Base-by-base conservation (phyloP, 2,888 invertebrate genomes). In the Watsonalla cultraria region DNA sequence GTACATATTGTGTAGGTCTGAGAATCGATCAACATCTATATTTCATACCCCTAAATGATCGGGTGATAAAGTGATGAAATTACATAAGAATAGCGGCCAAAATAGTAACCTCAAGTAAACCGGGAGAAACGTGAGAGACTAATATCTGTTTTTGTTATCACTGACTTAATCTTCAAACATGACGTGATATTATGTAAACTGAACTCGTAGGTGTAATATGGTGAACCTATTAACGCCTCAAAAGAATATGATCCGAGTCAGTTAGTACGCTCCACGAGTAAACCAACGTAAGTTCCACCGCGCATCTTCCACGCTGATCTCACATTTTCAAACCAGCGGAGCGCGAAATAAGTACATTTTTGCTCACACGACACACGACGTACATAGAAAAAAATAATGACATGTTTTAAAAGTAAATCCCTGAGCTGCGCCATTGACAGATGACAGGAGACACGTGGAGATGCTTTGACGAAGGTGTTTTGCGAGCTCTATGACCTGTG, bases 311-410 rank as follows among this genome's bases (percentile, higher is more conserved):
- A 76, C 75, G 82, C 85, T 84, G 86, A 88, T 86, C 88, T 88
- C 90, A 90, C 88, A 87, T 90, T 90, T 85, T 87, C 90, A 86
- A 87, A 76, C 74, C 90, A 90, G 63, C 85, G 90, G 89, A 90
- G 90, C 90, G 90, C 78, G 85, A 88, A 90, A 90, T 90, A 90
- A 90, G 90, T 88, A 90, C 90, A 90, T 90, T 86, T 86, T 90
- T 90, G 86, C 86, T 84, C 86, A 77, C 78, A 79, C 81, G 79
- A 79, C 78, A 82, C 86, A 82, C 86, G 86, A 86, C 73, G 37
- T 37, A 49, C 37, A 37, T 14, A 37, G 14, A 87, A 90, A 85
- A 86, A 85, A 85, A 88, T 88, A 86, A 89, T 87, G 86, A 86
- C 83, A 75, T 84, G 82, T 86, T 86, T 86, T 86, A 82, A 86